Conservation (phyloP, 2,888 invertebrate species). For the Thecocarcelia acutangulata region DNA sequence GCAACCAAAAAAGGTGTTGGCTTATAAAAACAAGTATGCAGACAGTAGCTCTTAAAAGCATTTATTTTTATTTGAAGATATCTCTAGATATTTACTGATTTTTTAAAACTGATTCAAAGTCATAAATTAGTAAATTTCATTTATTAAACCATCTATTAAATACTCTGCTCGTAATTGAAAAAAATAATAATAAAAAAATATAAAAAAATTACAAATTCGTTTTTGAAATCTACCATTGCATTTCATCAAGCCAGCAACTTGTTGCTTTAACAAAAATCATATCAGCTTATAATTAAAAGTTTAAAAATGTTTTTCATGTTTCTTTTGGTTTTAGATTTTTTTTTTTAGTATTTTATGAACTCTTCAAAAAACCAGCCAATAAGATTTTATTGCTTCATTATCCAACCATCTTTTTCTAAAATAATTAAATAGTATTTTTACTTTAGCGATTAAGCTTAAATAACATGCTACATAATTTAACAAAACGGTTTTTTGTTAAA, state of each 20-base stretch:
- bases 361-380: conserved; percentile 51
- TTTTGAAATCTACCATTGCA: conserved; percentile 58
- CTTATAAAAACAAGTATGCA: conserved; percentile 22
- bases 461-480: conserved; percentile 44
- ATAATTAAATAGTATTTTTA: conserved; percentile 18
- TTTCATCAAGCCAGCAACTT: conserved; percentile 1
- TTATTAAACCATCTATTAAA: conserved; percentile 54
- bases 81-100: not conserved
- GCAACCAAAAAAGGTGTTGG: conserved; percentile 13
- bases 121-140: conserved; percentile 61
- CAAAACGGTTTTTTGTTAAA: conserved; percentile 33
- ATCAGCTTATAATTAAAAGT: conserved; percentile 37
- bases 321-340: conserved; percentile 22
- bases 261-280: not conserved
- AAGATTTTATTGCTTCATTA: conserved; percentile 64
- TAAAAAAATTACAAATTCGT: conserved; percentile 20
- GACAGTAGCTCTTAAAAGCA: conserved; percentile 10
- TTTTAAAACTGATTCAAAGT: conserved; percentile 27
- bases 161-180: conserved; percentile 22
- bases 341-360: conserved; percentile 4
- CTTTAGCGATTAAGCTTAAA: conserved; percentile 2
- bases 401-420: conserved; percentile 64
- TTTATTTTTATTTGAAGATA: not conserved
- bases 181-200: no score
- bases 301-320: not conserved